These are phyloP conservation scores for Calameuta filiformis DNA, from an alignment of 2,888 invertebrate species.

Conservation along the genomic window DNA sequence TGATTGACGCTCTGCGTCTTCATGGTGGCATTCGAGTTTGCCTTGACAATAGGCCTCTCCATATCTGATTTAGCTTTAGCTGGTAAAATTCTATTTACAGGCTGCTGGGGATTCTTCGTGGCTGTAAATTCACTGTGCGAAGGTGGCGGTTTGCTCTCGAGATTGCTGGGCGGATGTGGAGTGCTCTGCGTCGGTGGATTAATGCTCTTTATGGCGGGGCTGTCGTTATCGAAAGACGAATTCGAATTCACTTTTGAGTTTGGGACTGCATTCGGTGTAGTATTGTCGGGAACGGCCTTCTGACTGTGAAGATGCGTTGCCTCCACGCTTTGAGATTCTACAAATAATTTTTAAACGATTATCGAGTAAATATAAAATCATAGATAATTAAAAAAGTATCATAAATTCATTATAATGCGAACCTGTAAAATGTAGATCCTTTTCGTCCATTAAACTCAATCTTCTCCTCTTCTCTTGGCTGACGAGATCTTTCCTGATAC, in stretches of 20 bases:
- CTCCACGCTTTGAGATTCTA: constrained; percentile 64
- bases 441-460: constrained; percentile 64
- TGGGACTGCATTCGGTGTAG: constrained; percentile 31
- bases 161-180: constrained; percentile 16
- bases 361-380: constrained; percentile 11
- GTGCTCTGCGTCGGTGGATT: constrained; percentile 17
- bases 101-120: constrained; percentile 38
- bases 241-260: constrained; percentile 43
- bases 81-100: constrained; percentile 38
- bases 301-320: constrained; percentile 50
- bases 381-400: background rate
- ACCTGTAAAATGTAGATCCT: constrained; percentile 62
- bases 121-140: constrained; percentile 19
- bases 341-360: constrained; percentile 19
- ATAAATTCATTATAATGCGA: constrained; percentile 6
- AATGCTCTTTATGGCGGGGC: constrained; percentile 13
- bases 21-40: constrained; percentile 31
- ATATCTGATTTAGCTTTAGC: constrained; percentile 41
- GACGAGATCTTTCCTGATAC: constrained; percentile 67
- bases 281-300: constrained; percentile 41
- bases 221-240: constrained; percentile 43
- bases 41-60: constrained; percentile 32
- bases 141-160: constrained; percentile 19
- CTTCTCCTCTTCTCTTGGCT: constrained; percentile 75
- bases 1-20: constrained; percentile 46